phyloP scores from a whole-genome alignment of 2,797 vertebrate genomes.

The Valencia hispanica region DNA sequence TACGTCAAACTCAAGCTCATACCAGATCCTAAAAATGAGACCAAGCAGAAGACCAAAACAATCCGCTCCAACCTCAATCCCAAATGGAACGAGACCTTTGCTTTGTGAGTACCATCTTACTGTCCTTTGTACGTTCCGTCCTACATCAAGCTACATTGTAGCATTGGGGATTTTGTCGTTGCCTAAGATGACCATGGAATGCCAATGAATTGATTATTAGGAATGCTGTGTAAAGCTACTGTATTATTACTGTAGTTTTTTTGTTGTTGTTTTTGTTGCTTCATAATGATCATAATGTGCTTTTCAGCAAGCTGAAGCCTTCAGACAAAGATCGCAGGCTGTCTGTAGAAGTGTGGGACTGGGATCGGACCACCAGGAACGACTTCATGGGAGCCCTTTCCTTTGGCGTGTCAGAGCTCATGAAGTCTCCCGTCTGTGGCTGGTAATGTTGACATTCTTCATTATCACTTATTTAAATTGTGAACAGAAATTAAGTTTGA shows the following conservation, averaged over 20 bases:
- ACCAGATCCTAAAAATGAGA: constrained; percentile 97
- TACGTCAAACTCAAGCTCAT: constrained; percentile 98
- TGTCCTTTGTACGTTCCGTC: neutral
- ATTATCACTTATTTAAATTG: neutral
- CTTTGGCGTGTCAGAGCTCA: constrained; percentile 97
- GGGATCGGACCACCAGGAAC: constrained; percentile 97
- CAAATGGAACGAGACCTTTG: constrained; percentile 93
- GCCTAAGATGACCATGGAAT: too few species aligned
- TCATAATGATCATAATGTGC: constrained; percentile 12
- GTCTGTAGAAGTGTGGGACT: constrained; percentile 98
- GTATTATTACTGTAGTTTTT: neutral
- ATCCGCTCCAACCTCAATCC: constrained; percentile 95
- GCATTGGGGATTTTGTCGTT: neutral
- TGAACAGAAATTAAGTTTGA: neutral
- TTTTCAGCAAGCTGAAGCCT: constrained; percentile 89
- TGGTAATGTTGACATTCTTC: constrained; percentile 80
- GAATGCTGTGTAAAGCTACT: neutral
- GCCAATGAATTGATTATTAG: neutral
- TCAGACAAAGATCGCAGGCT: constrained; percentile 94
- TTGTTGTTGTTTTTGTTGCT: neutral
- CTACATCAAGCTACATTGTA: neutral
- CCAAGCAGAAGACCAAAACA: constrained; percentile 98
- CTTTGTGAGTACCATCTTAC: constrained; percentile 86
- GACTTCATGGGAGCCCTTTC: constrained; percentile 99
- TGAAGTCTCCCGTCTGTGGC: constrained; percentile 90